Evolutionary conservation across 1,140 invertebrate genomes (phyloP).

Genomic region (Drosophila triauraria): DNA sequence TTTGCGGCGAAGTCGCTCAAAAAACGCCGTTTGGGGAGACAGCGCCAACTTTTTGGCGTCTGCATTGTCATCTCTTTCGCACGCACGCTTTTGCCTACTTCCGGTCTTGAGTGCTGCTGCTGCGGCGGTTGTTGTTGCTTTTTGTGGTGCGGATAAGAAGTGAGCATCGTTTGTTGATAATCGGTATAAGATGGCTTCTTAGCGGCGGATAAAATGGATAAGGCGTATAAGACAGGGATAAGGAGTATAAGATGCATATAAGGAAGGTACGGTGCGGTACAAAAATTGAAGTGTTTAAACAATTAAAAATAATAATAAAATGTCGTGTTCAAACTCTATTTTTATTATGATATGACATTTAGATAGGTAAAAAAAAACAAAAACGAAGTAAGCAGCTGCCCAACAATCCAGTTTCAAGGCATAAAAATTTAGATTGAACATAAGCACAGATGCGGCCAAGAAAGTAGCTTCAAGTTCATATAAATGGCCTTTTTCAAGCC

Average conservation of each 20-base stretch:
- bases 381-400: no score
- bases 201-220: slow-evolving; percentile 5
- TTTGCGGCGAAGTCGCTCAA: slow-evolving; percentile 78
- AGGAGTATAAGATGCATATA: neutral
- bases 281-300: no score
- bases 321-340: no score
- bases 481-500: no score
- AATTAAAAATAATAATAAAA: no score
- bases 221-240: neutral
- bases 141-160: slow-evolving; percentile 65
- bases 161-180: slow-evolving; percentile 47
- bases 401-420: neutral
- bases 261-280: no score
- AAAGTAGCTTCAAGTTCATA: no score
- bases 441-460: no score
- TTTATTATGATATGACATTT: no score
- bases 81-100: slow-evolving; percentile 53
- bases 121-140: slow-evolving; percentile 30
- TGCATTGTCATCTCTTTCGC: slow-evolving; percentile 41
- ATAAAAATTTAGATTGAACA: neutral
- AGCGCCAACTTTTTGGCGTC: slow-evolving; percentile 36
- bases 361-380: no score
- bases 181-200: slow-evolving; percentile 28
- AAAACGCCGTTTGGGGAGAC: slow-evolving; percentile 68
- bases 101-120: slow-evolving; percentile 52